Base-by-base conservation (phyloP, 2,797 vertebrate genomes). In the Streptopelia turtur region DNA sequence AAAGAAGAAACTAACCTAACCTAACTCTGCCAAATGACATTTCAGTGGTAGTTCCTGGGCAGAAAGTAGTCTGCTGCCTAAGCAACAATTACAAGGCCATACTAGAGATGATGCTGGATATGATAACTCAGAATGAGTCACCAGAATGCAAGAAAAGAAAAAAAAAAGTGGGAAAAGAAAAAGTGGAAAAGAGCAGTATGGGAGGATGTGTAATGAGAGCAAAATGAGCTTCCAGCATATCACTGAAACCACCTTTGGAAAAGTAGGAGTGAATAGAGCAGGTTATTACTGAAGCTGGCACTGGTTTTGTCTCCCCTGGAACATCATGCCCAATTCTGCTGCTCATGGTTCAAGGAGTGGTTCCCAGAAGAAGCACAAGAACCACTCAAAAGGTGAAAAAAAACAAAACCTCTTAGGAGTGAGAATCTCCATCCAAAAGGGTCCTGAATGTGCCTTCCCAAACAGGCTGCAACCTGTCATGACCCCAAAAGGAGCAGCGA, bases 321-420 rank as follows among this genome's bases (percentile, higher is more conserved):
- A 59, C 3, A 8, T 13, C 1, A 1, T 64, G 15, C 31, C 28
- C 7, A 35, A 3, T 43, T 82, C 31, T 69, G 8, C n/a, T 8
- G 5, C 16, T 61, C 31, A 21, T 0, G 0, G 20, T 56, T 74
- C 61, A 52, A 86, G 18, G 16, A 88, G 10, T 6, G 3, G 14
- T 35, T 90, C 33, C 52, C 50, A 86, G 41, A 71, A 71, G 83
- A 85, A 84, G 13, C 22, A 49, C 3, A 76, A 71, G 28, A 92
- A 70, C 22, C n/a, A 27, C 37, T 47, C 55, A 70, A 28, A 84
- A 69, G 30, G 20, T 79, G 31, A 65, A 89, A 95, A 13, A 69
- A 22, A 45, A 35, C 35, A 20, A 45, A 43, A 17, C 41, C 43
- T 45, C 22, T 24, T n/a, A 53, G 33, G 22, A 60, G 13, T 22